Evolutionary conservation across 2,113 vertebrate species (phyloP).

Genomic region (Ophiodon elongatus): DNA sequence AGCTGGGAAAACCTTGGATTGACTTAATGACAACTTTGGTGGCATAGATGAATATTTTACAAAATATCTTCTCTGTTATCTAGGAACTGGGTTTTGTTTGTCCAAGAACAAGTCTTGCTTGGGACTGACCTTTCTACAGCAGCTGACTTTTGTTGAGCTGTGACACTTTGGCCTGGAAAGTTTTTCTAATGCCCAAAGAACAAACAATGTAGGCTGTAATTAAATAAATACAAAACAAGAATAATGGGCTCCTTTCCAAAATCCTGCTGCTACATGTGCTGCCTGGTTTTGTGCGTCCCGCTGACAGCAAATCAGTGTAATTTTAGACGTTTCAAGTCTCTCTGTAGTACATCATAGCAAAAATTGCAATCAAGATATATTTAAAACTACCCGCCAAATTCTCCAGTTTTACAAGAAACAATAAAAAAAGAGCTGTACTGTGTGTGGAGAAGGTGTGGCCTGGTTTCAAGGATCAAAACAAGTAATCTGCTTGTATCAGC

Average conservation of each 20-base stretch:
- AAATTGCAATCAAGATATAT: neutral
- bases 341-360: neutral
- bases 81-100: neutral
- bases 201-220: neutral
- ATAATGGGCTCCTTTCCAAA: neutral
- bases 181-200: neutral
- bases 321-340: neutral
- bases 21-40: neutral
- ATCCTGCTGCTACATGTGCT: neutral
- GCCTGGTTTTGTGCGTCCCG: neutral
- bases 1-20: too few relatives aligned
- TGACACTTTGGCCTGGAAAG: neutral
- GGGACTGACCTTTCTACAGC: neutral
- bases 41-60: neutral
- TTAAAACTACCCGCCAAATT: neutral
- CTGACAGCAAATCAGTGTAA: neutral
- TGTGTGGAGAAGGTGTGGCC: neutral
- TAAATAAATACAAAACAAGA: neutral
- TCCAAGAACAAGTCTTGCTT: neutral
- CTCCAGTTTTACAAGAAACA: neutral
- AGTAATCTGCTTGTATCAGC: neutral
- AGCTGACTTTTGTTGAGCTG: neutral
- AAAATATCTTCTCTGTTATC: neutral
- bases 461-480: neutral
- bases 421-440: neutral